Evolutionary conservation across 2,797 vertebrate species (phyloP).

Genomic region (Rhabdomys pumilio): DNA sequence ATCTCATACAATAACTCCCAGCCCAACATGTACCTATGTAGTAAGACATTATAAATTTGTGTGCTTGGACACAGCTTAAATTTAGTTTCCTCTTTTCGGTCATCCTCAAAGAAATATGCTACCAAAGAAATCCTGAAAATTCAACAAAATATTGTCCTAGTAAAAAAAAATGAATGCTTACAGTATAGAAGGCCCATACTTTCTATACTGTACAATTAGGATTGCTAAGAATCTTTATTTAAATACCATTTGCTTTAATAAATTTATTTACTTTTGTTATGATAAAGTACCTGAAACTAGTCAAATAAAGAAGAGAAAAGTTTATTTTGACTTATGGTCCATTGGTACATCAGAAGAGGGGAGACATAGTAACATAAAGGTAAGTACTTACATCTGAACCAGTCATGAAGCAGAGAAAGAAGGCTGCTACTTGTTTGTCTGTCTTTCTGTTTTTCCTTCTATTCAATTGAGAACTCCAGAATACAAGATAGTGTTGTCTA

Average conservation of each 20-base stretch:
- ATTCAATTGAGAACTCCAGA: background rate
- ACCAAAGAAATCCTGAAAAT: background rate
- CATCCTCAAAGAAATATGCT: background rate
- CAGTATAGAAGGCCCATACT: background rate
- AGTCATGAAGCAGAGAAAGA: background rate
- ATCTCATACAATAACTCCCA: background rate
- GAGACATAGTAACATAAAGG: background rate
- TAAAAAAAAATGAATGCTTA: background rate
- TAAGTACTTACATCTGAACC: too few species aligned
- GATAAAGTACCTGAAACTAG: background rate
- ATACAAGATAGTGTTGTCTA: background rate
- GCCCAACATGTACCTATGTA: accelerated
- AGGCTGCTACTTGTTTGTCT: background rate
- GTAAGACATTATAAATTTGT: background rate
- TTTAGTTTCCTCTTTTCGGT: background rate
- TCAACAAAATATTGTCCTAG: background rate
- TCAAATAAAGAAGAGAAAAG: too few species aligned
- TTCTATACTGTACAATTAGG: accelerated
- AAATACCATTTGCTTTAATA: background rate
- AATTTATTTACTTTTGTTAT: background rate
- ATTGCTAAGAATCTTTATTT: background rate
- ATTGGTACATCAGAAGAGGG: too few species aligned
- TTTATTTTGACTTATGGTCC: background rate
- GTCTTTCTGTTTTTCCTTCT: background rate
- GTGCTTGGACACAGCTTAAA: background rate